These are phyloP conservation scores for Neocrepidodera transversa DNA, from an alignment of 2,888 invertebrate genomes.

Conservation along the genomic window DNA sequence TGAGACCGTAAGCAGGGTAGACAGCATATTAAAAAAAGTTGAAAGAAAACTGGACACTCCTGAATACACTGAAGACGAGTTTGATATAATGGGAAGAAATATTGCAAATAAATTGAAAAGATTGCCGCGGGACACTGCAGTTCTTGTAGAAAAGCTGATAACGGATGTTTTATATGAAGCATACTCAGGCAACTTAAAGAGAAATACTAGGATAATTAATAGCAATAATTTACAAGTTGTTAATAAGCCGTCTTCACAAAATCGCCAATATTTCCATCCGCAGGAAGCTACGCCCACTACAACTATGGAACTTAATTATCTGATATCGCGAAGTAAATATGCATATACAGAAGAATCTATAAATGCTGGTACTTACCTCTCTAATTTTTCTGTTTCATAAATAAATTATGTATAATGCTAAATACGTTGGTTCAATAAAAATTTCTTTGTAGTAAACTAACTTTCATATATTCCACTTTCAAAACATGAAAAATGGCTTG, in stretches of 20 bases:
- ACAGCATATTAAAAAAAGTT: not conserved
- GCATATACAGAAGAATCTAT: too few relatives aligned
- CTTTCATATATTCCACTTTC: too few relatives aligned
- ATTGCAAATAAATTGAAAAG: constrained; percentile 5
- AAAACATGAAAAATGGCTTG: too few relatives aligned
- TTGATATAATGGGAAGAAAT: constrained; percentile 20
- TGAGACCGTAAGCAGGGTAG: not conserved
- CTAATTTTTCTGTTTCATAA: too few relatives aligned
- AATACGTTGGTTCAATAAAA: too few relatives aligned
- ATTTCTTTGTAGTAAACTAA: too few relatives aligned
- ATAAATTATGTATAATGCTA: too few relatives aligned
- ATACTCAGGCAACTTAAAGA: constrained; percentile 7
- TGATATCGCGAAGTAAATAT: too few relatives aligned
- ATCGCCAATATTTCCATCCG: not conserved
- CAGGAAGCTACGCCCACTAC: not conserved
- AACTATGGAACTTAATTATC: not conserved
- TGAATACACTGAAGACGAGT: constrained; percentile 11
- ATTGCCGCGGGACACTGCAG: constrained; percentile 15
- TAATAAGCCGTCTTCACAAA: not conserved
- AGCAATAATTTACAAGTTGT: not conserved
- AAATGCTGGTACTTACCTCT: too few relatives aligned
- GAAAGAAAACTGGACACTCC: not conserved
- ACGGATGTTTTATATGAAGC: constrained; percentile 19
- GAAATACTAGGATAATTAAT: not conserved
- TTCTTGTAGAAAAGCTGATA: constrained; percentile 19